These are phyloP conservation scores for Onychomys torridus DNA, from an alignment of 2,797 vertebrate species.

Conservation along the genomic window DNA sequence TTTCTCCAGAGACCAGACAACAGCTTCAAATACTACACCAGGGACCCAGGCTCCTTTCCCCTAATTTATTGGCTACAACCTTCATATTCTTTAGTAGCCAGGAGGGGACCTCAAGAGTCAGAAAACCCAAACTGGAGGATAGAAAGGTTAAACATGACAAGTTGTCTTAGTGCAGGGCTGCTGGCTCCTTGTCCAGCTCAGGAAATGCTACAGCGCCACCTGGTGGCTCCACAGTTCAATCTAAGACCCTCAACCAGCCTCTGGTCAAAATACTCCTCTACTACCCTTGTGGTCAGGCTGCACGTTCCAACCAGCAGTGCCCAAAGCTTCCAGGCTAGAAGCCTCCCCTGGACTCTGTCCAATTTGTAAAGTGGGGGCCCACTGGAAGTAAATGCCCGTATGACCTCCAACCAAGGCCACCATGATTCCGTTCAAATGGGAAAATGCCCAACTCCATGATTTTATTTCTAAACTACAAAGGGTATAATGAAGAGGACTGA, in stretches of 20 bases:
- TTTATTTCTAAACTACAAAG: not conserved
- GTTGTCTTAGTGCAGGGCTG: not conserved
- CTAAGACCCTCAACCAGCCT: not conserved
- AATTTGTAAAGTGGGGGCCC: not conserved
- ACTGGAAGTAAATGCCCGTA: not conserved
- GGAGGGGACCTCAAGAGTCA: not conserved
- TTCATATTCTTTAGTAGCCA: not conserved
- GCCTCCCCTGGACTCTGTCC: not conserved
- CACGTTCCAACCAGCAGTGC: not conserved
- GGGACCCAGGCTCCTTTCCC: not conserved
- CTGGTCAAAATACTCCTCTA: not conserved
- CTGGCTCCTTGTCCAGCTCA: not conserved
- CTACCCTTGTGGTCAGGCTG: not conserved
- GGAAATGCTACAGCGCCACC: not conserved
- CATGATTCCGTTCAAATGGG: not conserved
- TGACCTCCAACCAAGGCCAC: not conserved
- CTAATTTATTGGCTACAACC: not conserved
- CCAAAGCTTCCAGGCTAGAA: not conserved
- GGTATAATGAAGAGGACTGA: not conserved
- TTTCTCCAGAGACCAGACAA: not conserved
- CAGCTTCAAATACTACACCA: not conserved
- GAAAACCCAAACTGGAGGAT: not conserved
- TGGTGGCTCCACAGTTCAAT: not conserved
- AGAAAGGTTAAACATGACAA: not conserved
- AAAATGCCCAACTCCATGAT: not conserved